Conservation (phyloP, 2,113 vertebrate genomes). For the Pterocles burchelli region DNA sequence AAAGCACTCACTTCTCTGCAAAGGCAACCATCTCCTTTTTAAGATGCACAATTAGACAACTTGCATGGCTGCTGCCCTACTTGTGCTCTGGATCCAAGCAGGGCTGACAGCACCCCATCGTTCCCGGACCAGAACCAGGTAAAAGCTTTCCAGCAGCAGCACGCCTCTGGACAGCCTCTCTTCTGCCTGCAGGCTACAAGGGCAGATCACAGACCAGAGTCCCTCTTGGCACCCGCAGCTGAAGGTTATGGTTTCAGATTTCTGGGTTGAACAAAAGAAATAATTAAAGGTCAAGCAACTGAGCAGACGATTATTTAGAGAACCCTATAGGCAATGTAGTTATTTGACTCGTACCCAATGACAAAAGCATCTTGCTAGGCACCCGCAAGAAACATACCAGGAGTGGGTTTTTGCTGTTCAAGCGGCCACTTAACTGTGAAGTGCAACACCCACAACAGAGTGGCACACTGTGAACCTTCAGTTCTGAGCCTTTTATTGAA, state of each 20-base stretch:
- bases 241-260: not conserved
- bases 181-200: not conserved
- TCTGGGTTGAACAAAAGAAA: not conserved
- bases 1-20: not conserved
- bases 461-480: not conserved
- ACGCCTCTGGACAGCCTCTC: accelerated
- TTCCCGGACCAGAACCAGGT: not conserved
- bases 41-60: not conserved
- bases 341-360: not conserved
- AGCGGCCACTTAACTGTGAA: not conserved
- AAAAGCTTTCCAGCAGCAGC: not conserved
- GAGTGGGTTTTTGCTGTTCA: not conserved
- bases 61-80: not conserved
- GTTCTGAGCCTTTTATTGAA: not conserved
- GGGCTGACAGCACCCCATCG: not conserved
- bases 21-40: not conserved
- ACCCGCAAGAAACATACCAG: not conserved
- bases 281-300: not conserved
- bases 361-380: not conserved
- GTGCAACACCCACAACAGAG: not conserved
- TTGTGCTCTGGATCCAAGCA: not conserved
- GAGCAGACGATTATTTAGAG: not conserved
- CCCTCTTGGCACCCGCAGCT: not conserved
- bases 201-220: not conserved
- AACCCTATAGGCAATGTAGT: not conserved